Evolutionary conservation across 1,140 invertebrate genomes (phyloP), one percentile per base, ranked within the genome.

Genomic region (Heterodera schachtii): DNA sequence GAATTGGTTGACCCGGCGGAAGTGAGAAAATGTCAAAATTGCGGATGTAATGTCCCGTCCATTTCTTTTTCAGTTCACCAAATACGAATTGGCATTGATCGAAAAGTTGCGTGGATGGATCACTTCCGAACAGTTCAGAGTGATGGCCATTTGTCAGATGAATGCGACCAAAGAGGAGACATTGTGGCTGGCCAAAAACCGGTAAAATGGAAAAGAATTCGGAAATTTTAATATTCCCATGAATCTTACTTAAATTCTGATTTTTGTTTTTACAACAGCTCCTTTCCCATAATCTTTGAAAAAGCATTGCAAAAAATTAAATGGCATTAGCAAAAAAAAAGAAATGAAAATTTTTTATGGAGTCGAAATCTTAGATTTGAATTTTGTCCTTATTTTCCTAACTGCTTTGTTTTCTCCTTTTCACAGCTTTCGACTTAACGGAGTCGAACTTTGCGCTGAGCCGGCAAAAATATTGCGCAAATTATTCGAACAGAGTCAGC

Each of bases 181-280:
- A 31, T 19, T 78, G 13, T 78, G 77, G 77, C 31, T 78, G n/a
- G 77, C 77, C 21, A 70, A 70, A 78, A 78, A 78, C 70, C 66
- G 49, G 77, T 78, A 43, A 44, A 44, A 43, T 76, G 57, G 57
- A 64, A 19, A 19, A 19, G 57, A n/a, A 3, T 60, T 77, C 19
- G 67, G 67, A 3, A 69, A n/a, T 69, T 16, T 69, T 69, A 69
- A 9, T 7, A 31, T 31, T 31, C 31, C 31, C 31, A 31, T 31
- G 31, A 31, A 31, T 31, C 31, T 31, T 31, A 31, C 31, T 31
- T 31, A 31, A 31, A 31, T 31, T 31, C 31, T 31, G 31, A 31
- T 31, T 0, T 31, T 31, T 0, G 31, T 31, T 31, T 31, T 31
- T 8, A 52, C 6, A 52, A 52, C 11, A 52, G 49, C 49, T 52